Base-by-base conservation (phyloP, 2,888 invertebrate species). In the Chymomyza procnemis region DNA sequence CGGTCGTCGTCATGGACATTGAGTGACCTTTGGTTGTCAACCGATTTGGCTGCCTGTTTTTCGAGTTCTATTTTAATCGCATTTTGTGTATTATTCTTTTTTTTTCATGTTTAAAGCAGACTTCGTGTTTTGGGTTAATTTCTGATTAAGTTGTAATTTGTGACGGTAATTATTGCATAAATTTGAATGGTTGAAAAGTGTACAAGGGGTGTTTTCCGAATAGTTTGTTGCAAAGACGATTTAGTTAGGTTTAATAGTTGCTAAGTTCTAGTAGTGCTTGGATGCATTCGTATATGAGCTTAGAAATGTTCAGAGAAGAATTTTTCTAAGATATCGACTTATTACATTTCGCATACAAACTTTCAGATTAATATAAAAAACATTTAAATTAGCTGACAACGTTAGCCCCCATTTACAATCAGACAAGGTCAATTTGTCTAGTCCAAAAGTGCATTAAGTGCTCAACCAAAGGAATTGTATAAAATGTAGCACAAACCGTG, bases 91-190 rank as follows among this genome's bases (percentile, higher is more conserved):
- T 54, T 52, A 3, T 12, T 12, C 16, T 30, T n/a, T 66, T 26
- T 26, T 26, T 26, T 74, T 66, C 64, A 55, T 62, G 62, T 72
- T 69, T 16, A 46, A 62, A 64, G 47, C 26, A 22, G 56, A 14
- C 41, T 79, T 79, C 75, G 78, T 75, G 78, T 73, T 78, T 77
- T 78, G 73, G 76, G 75, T 73, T 81, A 81, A 84, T 81, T 85
- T 73, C 76, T 80, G 76, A 84, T 84, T 84, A 84, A 84, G 86
- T 77, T 78, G 77, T 84, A 76, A 85, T 85, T 84, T 81, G 84
- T 78, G 71, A 69, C 75, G 66, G 60, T 80, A 78, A 78, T 80
- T 76, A 76, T 73, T 67, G 70, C 59, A 76, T 70, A 74, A 69
- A 66, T 73, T 67, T 62, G 22, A 63, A 73, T 59, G 73, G 66